These are phyloP conservation scores for Promerops cafer DNA, from an alignment of 2,113 vertebrate genomes.

Conservation along the genomic window DNA sequence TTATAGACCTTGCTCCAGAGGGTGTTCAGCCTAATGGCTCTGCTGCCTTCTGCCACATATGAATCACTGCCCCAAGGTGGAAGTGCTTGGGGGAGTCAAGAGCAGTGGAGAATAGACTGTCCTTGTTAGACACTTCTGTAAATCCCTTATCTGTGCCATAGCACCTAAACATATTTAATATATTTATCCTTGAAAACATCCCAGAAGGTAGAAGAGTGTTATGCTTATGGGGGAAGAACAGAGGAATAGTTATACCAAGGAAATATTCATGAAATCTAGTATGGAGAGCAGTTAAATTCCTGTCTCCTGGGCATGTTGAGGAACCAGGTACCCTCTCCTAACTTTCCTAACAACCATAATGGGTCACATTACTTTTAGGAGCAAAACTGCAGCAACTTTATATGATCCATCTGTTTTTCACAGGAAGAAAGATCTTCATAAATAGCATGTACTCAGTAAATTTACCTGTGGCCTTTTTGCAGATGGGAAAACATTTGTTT, in stretches of 20 bases:
- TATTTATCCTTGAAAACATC: neutral
- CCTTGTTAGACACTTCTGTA: neutral
- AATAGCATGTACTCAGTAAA: neutral
- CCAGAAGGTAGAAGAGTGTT: neutral
- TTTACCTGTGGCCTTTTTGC: neutral
- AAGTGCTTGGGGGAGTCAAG: neutral
- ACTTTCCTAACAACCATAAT: neutral
- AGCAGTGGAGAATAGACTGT: neutral
- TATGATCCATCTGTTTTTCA: neutral
- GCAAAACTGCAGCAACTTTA: neutral
- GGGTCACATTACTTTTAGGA: neutral
- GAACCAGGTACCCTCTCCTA: neutral
- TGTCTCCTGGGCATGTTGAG: neutral
- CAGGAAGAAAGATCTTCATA: neutral
- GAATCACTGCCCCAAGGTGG: neutral
- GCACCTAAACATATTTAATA: neutral
- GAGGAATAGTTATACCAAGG: neutral
- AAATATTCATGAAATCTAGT: neutral
- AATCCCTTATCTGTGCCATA: neutral
- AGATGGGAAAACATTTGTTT: neutral
- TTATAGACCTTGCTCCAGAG: neutral
- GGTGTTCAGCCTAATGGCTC: neutral
- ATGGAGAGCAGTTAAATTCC: neutral
- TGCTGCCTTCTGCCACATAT: neutral
- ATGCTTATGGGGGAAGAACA: neutral